Evolutionary conservation across 2,888 invertebrate species (phyloP).

Genomic region (Drosophila leonis): DNA sequence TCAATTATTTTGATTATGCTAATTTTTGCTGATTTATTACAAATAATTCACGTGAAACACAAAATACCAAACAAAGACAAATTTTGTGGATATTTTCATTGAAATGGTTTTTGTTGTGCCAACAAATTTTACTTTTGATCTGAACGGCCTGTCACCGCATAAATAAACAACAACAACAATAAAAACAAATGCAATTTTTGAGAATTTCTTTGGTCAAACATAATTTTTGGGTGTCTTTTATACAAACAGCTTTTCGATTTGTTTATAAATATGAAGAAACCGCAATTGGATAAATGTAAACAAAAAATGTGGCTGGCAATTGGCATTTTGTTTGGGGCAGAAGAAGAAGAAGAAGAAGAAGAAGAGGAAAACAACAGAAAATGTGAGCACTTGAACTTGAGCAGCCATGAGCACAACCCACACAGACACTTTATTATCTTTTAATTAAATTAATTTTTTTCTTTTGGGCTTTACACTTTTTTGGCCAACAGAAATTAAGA

Average conservation of each 20-base stretch:
- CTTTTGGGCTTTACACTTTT: constrained; percentile 42
- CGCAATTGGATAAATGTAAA: constrained; percentile 53
- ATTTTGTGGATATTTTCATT: neutral
- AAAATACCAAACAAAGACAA: constrained; percentile 6
- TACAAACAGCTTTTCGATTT: constrained; percentile 28
- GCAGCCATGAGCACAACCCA: constrained; percentile 11
- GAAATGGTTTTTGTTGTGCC: constrained; percentile 11
- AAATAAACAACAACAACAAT: constrained; percentile 26
- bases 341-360: constrained; percentile 1
- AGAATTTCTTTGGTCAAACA: constrained; percentile 33
- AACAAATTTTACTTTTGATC: constrained; percentile 25
- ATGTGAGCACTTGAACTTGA: constrained; percentile 53
- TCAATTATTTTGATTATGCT: neutral
- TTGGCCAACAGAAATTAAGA: constrained; percentile 28
- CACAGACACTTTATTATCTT: constrained; percentile 21
- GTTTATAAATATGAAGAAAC: constrained; percentile 41
- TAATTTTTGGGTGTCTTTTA: constrained; percentile 15
- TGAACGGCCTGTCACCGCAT: constrained; percentile 34
- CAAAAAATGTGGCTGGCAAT: constrained; percentile 55
- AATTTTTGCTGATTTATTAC: neutral
- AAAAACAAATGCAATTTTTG: constrained; percentile 18
- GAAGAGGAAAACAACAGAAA: constrained; percentile 14
- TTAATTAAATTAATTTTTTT: constrained; percentile 33
- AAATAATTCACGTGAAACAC: neutral
- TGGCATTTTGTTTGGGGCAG: constrained; percentile 46